Conservation (phyloP, 2,797 vertebrate genomes). For the Galaxias olidus region DNA sequence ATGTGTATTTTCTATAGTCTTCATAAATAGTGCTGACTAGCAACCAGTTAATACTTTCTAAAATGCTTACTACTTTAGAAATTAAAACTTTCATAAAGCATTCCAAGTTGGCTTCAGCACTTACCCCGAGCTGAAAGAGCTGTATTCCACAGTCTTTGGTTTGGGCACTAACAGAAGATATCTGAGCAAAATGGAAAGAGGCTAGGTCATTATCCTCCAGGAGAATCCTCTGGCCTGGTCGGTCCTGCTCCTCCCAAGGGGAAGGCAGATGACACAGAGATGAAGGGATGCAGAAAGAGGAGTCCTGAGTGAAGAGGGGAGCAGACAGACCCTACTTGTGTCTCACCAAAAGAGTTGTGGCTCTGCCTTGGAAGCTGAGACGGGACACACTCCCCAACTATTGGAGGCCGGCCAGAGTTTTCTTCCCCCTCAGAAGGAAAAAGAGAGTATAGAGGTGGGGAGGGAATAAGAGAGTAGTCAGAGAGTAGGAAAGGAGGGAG, state of each 20-base stretch:
- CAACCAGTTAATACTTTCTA: conserved; percentile 10
- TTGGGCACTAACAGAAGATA: conserved; percentile 14
- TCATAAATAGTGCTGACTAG: conserved; percentile 42
- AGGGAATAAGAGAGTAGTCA: conserved; percentile 12
- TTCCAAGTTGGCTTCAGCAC: conserved; percentile 29
- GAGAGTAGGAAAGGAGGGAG: conserved; percentile 35
- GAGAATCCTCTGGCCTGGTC: conserved; percentile 48
- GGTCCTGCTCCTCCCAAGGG: conserved; percentile 55
- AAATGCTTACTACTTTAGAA: neutral
- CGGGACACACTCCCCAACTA: conserved; percentile 70
- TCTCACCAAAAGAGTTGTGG: conserved; percentile 72
- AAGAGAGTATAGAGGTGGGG: conserved; percentile 34
- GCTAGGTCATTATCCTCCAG: conserved; percentile 72
- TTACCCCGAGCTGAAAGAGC: conserved; percentile 69
- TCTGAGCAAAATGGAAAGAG: conserved; percentile 45
- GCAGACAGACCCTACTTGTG: conserved; percentile 55
- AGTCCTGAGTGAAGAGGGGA: conserved; percentile 35
- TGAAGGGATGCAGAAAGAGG: conserved; percentile 29
- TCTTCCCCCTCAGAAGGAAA: conserved; percentile 57
- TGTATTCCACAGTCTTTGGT: conserved; percentile 60
- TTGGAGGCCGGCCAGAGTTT: conserved; percentile 69
- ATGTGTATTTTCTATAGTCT: conserved; percentile 17
- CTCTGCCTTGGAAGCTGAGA: conserved; percentile 58
- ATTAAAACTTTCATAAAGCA: neutral
- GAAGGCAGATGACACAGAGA: conserved; percentile 41